Percentiles rank a stretch among this genome's conserved stretches.
Conservation (phyloP, 2,888 invertebrate species). For the Tipula lateralis region DNA sequence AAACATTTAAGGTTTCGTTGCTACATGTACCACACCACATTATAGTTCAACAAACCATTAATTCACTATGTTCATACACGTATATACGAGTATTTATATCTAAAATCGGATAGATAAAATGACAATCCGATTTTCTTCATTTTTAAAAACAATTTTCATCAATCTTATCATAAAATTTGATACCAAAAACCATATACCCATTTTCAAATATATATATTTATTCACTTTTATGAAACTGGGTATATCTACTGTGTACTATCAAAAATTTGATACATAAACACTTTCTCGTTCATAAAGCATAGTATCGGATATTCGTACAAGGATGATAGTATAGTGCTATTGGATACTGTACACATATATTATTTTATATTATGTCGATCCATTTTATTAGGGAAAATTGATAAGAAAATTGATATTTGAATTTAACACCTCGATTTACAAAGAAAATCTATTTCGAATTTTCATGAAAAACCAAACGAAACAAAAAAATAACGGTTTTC, state of each 20-base stretch:
- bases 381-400: neutral
- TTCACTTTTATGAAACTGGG: neutral
- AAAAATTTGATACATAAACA: neutral
- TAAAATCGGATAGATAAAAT: neutral
- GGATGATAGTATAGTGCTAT: neutral
- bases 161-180: constrained; percentile 15
- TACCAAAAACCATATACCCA: neutral
- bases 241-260: neutral
- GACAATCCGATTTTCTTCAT: neutral
- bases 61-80: neutral
- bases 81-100: neutral
- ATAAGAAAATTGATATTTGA: constrained; percentile 6
- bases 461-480: neutral
- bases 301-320: neutral
- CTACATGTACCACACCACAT: neutral
- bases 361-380: no score
- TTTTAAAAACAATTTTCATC: neutral
- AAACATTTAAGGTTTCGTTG: no score
- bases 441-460: neutral
- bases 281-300: constrained; percentile 24
- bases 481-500: neutral
- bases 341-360: neutral
- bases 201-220: neutral
- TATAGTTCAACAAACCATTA: neutral
- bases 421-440: neutral